A percentile compares a stretch with the other conserved stretches of the same genome.
phyloP scores from a whole-genome alignment of 2,888 invertebrate species.

The Torymus aiolomorphi region DNA sequence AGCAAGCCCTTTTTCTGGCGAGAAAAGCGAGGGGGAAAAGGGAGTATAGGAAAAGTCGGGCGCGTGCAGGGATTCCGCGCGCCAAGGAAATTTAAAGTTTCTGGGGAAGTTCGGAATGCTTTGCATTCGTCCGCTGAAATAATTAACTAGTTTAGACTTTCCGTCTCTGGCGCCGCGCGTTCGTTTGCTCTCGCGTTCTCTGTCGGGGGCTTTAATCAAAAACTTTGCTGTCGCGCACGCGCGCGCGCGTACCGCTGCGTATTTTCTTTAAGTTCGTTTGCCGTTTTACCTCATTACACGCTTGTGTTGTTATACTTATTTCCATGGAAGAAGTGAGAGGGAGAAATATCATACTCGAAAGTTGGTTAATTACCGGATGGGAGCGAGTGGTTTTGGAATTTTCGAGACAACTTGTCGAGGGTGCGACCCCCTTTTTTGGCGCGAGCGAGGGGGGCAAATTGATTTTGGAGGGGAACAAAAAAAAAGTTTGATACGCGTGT shows the following conservation, averaged over 20 bases:
- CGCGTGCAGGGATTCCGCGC: neutral
- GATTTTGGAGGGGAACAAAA: no score
- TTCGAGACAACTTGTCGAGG: neutral
- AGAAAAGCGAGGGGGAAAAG: no score
- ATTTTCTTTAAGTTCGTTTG: slow-evolving; percentile 50
- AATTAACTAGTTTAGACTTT: slow-evolving; percentile 55
- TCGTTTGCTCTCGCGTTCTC: slow-evolving; percentile 38
- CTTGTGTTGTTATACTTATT: slow-evolving; percentile 48
- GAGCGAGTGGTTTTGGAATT: neutral
- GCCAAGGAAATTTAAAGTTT: slow-evolving; percentile 52
- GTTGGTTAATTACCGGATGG: slow-evolving; percentile 34
- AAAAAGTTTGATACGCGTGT: no score
- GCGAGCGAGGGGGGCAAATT: no score
- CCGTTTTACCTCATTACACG: slow-evolving; percentile 53
- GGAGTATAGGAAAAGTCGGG: no score
- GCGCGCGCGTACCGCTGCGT: neutral
- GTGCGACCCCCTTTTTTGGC: no score
- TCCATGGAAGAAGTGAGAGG: neutral
- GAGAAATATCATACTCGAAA: slow-evolving; percentile 34
- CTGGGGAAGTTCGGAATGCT: slow-evolving; percentile 46
- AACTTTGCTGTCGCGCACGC: slow-evolving; percentile 50
- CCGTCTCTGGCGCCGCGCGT: slow-evolving; percentile 23
- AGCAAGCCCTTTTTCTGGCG: no score
- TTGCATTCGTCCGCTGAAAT: slow-evolving; percentile 55
- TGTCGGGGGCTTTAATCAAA: slow-evolving; percentile 51